Base-by-base conservation (phyloP, 2,113 vertebrate species). In the Pogonocichla stellata region DNA sequence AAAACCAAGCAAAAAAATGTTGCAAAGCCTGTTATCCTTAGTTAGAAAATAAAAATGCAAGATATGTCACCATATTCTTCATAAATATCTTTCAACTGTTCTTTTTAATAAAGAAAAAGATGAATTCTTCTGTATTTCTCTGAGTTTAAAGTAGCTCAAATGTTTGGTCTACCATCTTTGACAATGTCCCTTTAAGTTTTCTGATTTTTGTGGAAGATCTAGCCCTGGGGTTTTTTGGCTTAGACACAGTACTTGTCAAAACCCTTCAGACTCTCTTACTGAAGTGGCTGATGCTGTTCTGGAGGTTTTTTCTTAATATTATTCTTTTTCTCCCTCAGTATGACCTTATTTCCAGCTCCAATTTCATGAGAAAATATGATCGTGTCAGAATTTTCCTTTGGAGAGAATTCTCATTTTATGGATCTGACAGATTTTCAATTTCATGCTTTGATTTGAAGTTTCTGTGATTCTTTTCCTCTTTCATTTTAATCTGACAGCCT, bases 361-460 rank as follows among this genome's bases (percentile, higher is more conserved):
- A 61, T 90, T 94, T 91, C 84, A 90, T 92, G 62, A 93, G 93
- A 96, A 97, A 97, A 94, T 73, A 65, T 75, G 96, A 80, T 96
- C 4, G n/a, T 97, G 95, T 97, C 95, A 96, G 94, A 97, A 93
- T 93, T 97, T 97, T 95, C 91, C 95, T 97, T 96, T 90, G 26
- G 54, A 97, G 95, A 91, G 94, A 97, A 97, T 97, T 97, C 98
- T 96, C 92, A 83, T 95, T 97, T 97, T 97, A 93, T 5, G 79
- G 90, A 97, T 96, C 90, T 97, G 97, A 98, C 96, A 97, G 98
- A 97, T 98, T 97, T 97, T 97, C 94, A 22, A 91, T 95, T 97
- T 97, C 96, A 96, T 96, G 95, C 94, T 97, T 98, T 96, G 96
- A 97, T 97, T 97, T 97, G 93, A 97, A 94, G 85, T 97, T 92